Base-by-base conservation (phyloP, 2,888 invertebrate species). In the Lasioglossum oenotherae region DNA sequence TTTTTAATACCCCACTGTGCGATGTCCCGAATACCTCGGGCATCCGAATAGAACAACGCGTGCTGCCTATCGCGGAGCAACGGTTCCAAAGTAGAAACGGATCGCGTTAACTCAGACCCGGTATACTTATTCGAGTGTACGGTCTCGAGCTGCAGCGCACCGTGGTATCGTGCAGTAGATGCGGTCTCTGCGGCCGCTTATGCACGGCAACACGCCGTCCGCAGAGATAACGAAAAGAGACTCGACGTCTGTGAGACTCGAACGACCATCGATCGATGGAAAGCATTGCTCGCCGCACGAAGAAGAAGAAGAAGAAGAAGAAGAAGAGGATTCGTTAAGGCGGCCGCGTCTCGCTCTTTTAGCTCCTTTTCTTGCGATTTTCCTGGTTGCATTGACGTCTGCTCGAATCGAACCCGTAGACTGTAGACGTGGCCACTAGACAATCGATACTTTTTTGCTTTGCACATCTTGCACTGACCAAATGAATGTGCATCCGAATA, bases 211-310 rank as follows among this genome's bases (percentile, higher is more conserved):
- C 14, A 60, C 60, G 60, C 60, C 60, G 27, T 60, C 27, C 60
- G 60, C 60, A 60, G 27, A 60, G 53, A 53, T 60, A 60, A 60
- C 60, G 60, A 60, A 60, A 60, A 60, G 60, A 60, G 60, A 27
- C 60, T 60, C 60, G 60, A 60, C 60, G 53, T 53, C 53, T 53
- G 53, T 60, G 60, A n/a, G 60, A 27, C 14, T 27, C 60, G 60
- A 27, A 60, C 60, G 27, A 27, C 60, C 27, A 5, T 60, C 60
- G 60, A 27, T 60, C 60, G 60, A 60, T 60, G 60, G 14, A 60
- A 60, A 60, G 27, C 60, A 27, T 60, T 60, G 27, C 60, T 60
- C 60, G 60, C 5, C 16, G 60, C 23, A n/a, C 5, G 6, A 49
- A 49, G 19, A 49, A 49, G 19, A 19, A 49, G 57, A 60, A 5